These are phyloP conservation scores for Cerceris ruficornis DNA, from an alignment of 2,888 invertebrate species.

Conservation along the genomic window DNA sequence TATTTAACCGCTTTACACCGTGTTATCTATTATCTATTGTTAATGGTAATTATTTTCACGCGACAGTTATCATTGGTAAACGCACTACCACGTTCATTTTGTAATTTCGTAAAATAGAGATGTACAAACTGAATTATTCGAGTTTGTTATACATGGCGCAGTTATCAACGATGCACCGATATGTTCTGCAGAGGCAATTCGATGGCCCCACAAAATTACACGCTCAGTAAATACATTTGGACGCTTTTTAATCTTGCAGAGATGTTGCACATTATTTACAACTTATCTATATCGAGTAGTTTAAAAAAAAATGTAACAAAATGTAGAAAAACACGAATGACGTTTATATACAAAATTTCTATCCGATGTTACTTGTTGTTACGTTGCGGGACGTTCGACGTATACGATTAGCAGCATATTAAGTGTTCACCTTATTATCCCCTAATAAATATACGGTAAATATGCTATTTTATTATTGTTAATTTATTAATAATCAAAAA, in stretches of 20 bases:
- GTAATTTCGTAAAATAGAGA: conserved; percentile 41
- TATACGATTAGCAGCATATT: conserved; percentile 20
- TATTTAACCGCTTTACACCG: no score
- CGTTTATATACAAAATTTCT: conserved; percentile 69
- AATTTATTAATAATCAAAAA: conserved; percentile 32
- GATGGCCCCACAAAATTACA: conserved; percentile 57
- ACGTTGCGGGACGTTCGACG: conserved; percentile 28
- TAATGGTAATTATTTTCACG: conserved; percentile 18
- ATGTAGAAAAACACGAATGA: conserved; percentile 77
- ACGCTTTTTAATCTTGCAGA: conserved; percentile 57
- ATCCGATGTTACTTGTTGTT: conserved; percentile 58
- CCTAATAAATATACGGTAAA: conserved; percentile 35
- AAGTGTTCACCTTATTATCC: conserved; percentile 17
- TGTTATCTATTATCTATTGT: conserved; percentile 12
- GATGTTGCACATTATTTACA: conserved; percentile 61
- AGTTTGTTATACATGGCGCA: conserved; percentile 36
- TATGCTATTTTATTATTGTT: conserved; percentile 10
- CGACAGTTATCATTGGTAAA: conserved; percentile 32
- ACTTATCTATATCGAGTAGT: conserved; percentile 60
- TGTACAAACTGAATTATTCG: conserved; percentile 42
- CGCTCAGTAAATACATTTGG: conserved; percentile 64
- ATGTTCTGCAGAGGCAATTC: conserved; percentile 61
- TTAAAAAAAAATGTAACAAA: conserved; percentile 75
- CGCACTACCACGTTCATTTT: conserved; percentile 31
- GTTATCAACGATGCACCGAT: conserved; percentile 58